These are phyloP conservation scores for Dipodomys stephensi DNA, from an alignment of 2,113 vertebrate species.

Conservation along the genomic window DNA sequence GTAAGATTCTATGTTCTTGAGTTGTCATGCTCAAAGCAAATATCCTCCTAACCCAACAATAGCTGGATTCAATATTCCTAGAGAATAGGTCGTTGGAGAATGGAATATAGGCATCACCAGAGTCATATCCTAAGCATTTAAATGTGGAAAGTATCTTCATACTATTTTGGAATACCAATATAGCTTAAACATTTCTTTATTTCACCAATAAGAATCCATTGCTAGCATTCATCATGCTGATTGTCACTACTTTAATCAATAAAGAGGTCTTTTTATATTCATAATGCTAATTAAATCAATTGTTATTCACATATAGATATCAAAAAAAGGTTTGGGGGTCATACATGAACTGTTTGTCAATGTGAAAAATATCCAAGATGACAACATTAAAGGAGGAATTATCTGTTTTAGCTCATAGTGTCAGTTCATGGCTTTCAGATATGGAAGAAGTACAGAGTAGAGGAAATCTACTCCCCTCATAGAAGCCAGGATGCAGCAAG, in stretches of 20 bases:
- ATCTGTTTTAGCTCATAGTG: too few species aligned
- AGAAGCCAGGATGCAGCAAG: background rate
- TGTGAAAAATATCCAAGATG: background rate
- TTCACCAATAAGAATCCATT: background rate
- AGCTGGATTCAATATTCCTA: too few species aligned
- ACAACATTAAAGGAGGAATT: background rate
- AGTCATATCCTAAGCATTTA: background rate
- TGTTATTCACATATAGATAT: slow-evolving; percentile 50
- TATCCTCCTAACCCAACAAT: background rate
- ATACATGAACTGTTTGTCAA: background rate
- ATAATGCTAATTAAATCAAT: slow-evolving; percentile 41
- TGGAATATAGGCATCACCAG: background rate
- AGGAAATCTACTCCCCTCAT: background rate
- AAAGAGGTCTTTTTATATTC: slow-evolving; percentile 24
- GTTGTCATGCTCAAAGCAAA: background rate
- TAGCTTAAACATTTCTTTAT: background rate
- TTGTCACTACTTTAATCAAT: slow-evolving; percentile 52
- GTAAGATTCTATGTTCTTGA: background rate
- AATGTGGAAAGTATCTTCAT: background rate
- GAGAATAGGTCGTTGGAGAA: background rate
- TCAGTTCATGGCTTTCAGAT: background rate
- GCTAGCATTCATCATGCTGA: slow-evolving; percentile 42
- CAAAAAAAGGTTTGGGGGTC: background rate
- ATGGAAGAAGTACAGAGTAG: background rate
- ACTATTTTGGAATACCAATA: background rate